Base-by-base conservation (phyloP, 2,113 vertebrate genomes). In the Zeus faber region DNA sequence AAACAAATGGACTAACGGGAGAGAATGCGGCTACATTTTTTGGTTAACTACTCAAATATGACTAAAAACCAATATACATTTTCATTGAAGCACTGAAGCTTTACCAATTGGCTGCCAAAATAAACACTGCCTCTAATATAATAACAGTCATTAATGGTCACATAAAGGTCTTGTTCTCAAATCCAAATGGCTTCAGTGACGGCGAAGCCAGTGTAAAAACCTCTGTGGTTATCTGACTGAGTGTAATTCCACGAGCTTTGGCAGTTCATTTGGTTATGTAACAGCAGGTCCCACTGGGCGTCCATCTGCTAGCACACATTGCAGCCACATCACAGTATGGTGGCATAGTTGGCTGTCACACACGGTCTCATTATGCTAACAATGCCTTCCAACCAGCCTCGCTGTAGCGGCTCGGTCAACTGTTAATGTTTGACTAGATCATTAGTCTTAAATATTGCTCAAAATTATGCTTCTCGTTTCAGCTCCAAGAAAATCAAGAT, bases 401-500 rank as follows among this genome's bases (percentile, higher is more conserved):
- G 10, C 41, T 58, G 9, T 44, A 25, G 29, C 49, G n/a, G n/a
- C n/a, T 17, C n/a, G 2, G 7, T 21, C 37, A 35, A 45, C 3
- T 2, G 8, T 48, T 35, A 6, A 1, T 27, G 23, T 60, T 66
- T 48, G 29, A 49, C 37, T 13, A 17, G 18, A 35, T 47, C 6
- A 2, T 22, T 27, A 10, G 24, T 18, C 23, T 54, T 4, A 33
- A 21, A 0, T 23, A 2, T n/a, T n/a, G n/a, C n/a, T 1, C 54
- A 9, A 18, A 41, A 0, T 44, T 67, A n/a, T 65, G 39, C 26
- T 78, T 8, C 31, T 77, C 41, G 54, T 92, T 89, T 68, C 87
- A 99, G 97, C 94, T 99, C 81, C 97, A 99, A 85, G 97, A 99
- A 91, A 99, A 99, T 87, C 97, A 98, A 79, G 96, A 98, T 72